Evolutionary conservation across 2,113 vertebrate species (phyloP).

Genomic region (Macquaria ambigua): DNA sequence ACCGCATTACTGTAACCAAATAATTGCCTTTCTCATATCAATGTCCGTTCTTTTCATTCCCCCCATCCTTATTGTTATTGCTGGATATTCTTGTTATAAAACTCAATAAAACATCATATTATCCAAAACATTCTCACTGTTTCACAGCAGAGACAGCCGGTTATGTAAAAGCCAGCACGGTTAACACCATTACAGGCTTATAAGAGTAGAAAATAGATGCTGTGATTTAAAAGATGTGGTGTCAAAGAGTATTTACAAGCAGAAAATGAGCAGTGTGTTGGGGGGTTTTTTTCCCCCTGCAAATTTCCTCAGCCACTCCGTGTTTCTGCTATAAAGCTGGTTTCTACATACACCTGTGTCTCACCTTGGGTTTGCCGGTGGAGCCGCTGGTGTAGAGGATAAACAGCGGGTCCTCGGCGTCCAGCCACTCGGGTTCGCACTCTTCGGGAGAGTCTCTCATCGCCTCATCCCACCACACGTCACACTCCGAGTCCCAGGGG

Average conservation of each 20-base stretch:
- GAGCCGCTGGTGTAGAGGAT: constrained; percentile 89
- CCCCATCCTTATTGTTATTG: too few relatives aligned
- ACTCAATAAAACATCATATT: too few relatives aligned
- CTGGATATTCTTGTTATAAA: too few relatives aligned
- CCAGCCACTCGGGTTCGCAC: constrained; percentile 88
- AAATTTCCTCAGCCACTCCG: background rate
- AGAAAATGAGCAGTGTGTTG: background rate
- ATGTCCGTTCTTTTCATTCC: too few relatives aligned
- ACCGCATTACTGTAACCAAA: too few relatives aligned
- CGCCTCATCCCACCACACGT: constrained; percentile 86
- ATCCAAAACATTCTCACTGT: background rate
- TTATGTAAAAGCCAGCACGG: background rate
- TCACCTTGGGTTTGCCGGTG: constrained; percentile 88
- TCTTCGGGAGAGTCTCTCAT: constrained; percentile 79
- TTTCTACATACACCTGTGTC: background rate
- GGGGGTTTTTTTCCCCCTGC: too few relatives aligned
- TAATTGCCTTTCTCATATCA: too few relatives aligned
- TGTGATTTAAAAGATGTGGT: constrained; percentile 19
- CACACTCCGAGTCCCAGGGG: constrained; percentile 81
- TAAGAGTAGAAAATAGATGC: constrained; percentile 17
- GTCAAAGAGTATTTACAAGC: background rate
- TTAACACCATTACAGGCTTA: constrained; percentile 38
- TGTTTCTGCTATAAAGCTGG: background rate
- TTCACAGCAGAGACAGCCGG: background rate
- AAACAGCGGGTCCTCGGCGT: constrained; percentile 88